Conservation (phyloP, 2,113 vertebrate genomes). For the Phylloscopus trochilus region DNA sequence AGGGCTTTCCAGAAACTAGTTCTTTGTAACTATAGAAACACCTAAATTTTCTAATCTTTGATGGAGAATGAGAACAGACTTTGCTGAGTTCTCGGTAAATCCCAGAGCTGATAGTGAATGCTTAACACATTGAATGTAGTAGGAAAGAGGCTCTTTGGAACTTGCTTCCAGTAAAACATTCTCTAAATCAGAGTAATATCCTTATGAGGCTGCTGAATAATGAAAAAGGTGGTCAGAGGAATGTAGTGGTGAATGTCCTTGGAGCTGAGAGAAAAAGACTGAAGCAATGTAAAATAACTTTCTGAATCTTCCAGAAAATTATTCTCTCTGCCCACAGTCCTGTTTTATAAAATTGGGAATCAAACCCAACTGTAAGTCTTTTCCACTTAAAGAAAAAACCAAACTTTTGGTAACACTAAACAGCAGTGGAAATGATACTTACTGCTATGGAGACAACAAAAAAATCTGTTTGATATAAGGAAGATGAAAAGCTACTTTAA, state of each 20-base stretch:
- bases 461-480: not conserved
- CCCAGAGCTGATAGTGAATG: conserved; percentile 63
- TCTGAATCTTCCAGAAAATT: not conserved
- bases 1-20: conserved; percentile 46
- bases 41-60: conserved; percentile 62
- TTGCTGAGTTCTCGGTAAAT: conserved; percentile 58
- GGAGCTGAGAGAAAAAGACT: conserved; percentile 9
- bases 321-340: not conserved
- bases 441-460: not conserved
- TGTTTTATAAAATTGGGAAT: not conserved
- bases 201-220: conserved; percentile 68
- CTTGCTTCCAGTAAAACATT: conserved; percentile 70
- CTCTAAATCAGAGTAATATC: conserved; percentile 55
- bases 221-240: conserved; percentile 53
- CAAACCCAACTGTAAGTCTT: not conserved
- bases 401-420: not conserved
- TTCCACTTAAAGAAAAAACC: not conserved
- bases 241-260: not conserved
- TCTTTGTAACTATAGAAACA: conserved; percentile 61
- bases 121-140: conserved; percentile 54
- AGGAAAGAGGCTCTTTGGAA: conserved; percentile 64
- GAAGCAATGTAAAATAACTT: conserved; percentile 40
- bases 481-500: not conserved
- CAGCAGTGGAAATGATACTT: not conserved
- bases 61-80: conserved; percentile 62